Conservation (phyloP, 1,140 invertebrate genomes). For the Belonocnema kinseyi region DNA sequence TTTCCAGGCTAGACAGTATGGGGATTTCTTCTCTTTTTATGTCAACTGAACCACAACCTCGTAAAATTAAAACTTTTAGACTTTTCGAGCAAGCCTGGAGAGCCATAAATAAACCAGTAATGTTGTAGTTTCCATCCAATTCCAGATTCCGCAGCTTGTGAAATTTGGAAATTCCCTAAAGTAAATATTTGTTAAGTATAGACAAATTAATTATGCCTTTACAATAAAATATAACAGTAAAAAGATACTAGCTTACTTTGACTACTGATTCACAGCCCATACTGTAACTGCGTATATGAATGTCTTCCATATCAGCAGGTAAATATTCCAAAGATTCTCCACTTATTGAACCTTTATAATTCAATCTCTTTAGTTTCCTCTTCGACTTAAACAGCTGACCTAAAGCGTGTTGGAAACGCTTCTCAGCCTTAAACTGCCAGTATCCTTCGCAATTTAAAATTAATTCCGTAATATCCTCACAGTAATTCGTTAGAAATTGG, state of each 20-base stretch:
- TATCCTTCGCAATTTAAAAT: constrained; percentile 48
- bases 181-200: constrained; percentile 44
- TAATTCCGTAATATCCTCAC: constrained; percentile 57
- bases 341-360: constrained; percentile 44
- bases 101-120: constrained; percentile 44
- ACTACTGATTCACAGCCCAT: no score
- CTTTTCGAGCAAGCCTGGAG: constrained; percentile 46
- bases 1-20: constrained; percentile 57
- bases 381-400: constrained; percentile 56
- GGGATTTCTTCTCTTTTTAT: constrained; percentile 40
- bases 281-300: not conserved
- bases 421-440: constrained; percentile 53
- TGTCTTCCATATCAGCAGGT: constrained; percentile 55
- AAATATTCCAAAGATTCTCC: constrained; percentile 58
- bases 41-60: constrained; percentile 45
- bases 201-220: constrained; percentile 35
- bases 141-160: constrained; percentile 51
- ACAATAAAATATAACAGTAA: no score
- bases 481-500: constrained; percentile 52
- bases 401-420: constrained; percentile 33
- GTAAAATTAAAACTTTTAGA: constrained; percentile 50
- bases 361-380: constrained; percentile 55
- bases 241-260: no score
- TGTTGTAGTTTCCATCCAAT: constrained; percentile 45
- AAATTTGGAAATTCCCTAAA: constrained; percentile 55